These are phyloP conservation scores for Paracyclopina nana DNA, from an alignment of 1,140 invertebrate species.

Conservation along the genomic window DNA sequence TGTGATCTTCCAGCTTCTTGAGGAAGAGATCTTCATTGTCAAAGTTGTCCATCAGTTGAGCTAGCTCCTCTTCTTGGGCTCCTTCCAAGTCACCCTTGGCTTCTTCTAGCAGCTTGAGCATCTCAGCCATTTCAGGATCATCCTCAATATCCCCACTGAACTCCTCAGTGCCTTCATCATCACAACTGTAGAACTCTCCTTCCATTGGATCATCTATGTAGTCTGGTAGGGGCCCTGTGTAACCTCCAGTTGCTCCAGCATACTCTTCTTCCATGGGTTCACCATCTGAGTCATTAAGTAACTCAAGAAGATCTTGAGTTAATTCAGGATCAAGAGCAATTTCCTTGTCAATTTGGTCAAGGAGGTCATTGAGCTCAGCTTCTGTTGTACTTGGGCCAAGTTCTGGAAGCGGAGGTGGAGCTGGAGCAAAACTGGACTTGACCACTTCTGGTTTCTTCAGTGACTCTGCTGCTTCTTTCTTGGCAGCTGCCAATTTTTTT, in stretches of 20 bases:
- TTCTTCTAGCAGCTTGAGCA: neutral
- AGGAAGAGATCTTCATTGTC: neutral
- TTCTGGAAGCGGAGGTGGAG: too few species aligned
- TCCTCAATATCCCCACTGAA: neutral
- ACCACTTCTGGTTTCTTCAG: neutral
- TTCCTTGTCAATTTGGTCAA: neutral
- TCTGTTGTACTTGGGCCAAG: neutral
- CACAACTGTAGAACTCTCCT: too few species aligned
- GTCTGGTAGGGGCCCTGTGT: too few species aligned
- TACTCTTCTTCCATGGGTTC: too few species aligned
- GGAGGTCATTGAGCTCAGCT: constrained; percentile 1
- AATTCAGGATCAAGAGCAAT: neutral
- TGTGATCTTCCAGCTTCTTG: too few species aligned
- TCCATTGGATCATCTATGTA: too few species aligned
- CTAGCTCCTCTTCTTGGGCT: neutral
- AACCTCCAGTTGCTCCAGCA: too few species aligned
- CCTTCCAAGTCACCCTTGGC: neutral
- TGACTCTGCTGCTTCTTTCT: neutral
- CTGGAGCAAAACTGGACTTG: too few species aligned
- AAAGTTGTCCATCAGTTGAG: neutral
- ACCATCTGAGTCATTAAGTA: neutral
- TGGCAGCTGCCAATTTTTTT: neutral
- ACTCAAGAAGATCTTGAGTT: neutral
- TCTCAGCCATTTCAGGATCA: neutral
- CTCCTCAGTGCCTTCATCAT: neutral